phyloP scores from a whole-genome alignment of 2,888 invertebrate genomes.

The Linnaemya vulpina region DNA sequence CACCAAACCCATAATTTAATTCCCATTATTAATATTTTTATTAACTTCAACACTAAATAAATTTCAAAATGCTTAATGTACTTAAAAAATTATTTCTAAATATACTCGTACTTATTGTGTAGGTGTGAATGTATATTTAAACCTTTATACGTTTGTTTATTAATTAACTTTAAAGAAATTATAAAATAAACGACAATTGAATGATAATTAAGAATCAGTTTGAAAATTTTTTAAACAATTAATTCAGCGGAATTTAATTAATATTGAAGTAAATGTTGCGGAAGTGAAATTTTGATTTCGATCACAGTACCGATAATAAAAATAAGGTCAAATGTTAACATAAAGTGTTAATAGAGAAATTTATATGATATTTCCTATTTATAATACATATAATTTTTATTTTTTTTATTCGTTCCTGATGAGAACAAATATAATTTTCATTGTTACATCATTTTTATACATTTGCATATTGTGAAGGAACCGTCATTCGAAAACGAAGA shows the following conservation, averaged over 20 bases:
- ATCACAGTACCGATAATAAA: slow-evolving; percentile 1
- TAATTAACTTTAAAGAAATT: slow-evolving; percentile 17
- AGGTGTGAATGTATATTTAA: background rate
- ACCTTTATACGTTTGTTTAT: background rate
- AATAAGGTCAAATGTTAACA: background rate
- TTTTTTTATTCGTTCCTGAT: no score
- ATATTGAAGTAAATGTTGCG: slow-evolving; percentile 33
- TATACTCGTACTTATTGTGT: background rate
- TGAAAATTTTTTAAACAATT: slow-evolving; percentile 6
- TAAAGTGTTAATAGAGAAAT: background rate
- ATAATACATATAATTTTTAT: no score
- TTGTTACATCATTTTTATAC: no score
- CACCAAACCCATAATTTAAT: no score
- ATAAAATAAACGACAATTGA: slow-evolving; percentile 46
- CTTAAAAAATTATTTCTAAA: background rate
- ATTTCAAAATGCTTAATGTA: background rate
- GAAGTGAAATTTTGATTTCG: slow-evolving; percentile 40
- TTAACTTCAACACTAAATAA: background rate
- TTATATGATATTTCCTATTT: background rate
- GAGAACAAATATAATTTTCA: no score
- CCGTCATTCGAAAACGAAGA: no score
- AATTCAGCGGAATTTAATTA: slow-evolving; percentile 37
- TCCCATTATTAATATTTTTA: no score
- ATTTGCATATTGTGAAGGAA: no score
- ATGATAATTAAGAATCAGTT: slow-evolving; percentile 42